Conservation (phyloP, 2,113 vertebrate species). For the Clarias batrachus region DNA sequence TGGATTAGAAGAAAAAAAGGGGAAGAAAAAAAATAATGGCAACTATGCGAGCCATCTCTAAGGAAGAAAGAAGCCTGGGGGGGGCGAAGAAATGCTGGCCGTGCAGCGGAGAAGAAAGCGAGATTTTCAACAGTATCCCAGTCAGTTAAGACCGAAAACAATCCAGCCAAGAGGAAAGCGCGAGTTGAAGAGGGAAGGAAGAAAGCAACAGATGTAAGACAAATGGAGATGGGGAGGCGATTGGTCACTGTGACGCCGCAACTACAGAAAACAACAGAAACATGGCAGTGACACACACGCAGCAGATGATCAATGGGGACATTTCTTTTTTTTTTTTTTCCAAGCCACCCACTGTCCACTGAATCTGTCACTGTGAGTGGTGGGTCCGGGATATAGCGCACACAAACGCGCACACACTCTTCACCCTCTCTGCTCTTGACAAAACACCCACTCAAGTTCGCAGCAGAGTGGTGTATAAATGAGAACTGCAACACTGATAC, state of each 20-base stretch:
- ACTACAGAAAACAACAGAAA: conserved; percentile 56
- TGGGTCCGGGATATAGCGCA: conserved; percentile 15
- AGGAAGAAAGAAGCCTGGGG: not conserved
- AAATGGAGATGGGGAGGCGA: conserved; percentile 19
- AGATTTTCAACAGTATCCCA: conserved; percentile 9
- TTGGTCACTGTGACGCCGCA: conserved; percentile 61
- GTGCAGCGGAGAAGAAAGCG: not conserved
- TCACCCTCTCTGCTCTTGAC: conserved; percentile 34
- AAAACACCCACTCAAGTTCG: conserved; percentile 50
- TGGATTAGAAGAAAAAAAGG: conserved; percentile 5
- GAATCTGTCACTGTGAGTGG: conserved; percentile 38
- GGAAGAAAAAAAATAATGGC: not conserved
- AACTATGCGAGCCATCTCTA: not conserved
- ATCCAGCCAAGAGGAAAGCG: not conserved
- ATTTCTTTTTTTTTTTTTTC: conserved; percentile 8
- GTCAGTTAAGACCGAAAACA: not conserved
- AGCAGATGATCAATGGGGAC: conserved; percentile 69
- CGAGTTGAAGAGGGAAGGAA: not conserved
- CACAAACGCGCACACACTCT: conserved; percentile 15
- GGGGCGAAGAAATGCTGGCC: not conserved
- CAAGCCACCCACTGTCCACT: conserved; percentile 41
- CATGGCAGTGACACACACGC: conserved; percentile 45
- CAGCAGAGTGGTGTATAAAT: conserved; percentile 11
- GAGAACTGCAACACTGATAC: conserved; percentile 16
- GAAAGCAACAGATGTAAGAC: not conserved